Percentiles rank a stretch among this genome's conserved stretches.
phyloP scores from a whole-genome alignment of 2,888 invertebrate species.

The Cryptosula pallasiana region DNA sequence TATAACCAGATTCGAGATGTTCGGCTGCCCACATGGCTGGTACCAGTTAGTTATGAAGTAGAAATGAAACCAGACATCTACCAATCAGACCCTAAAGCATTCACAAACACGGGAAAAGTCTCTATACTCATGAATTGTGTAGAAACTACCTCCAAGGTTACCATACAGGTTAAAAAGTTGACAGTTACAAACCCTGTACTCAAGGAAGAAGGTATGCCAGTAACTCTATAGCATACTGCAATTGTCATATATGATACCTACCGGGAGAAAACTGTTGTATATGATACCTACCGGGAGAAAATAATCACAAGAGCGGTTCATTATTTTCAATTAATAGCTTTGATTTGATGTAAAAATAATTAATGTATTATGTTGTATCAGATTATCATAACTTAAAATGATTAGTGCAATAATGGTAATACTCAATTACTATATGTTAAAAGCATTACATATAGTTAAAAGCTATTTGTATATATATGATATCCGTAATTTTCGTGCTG shows the following conservation, averaged over 20 bases:
- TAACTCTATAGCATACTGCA: too few species aligned
- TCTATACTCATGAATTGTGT: conserved; percentile 33
- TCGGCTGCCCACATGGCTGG: conserved; percentile 35
- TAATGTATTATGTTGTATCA: not conserved
- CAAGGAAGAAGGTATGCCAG: not conserved
- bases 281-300: too few species aligned
- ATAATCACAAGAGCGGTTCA: too few species aligned
- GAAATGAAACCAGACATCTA: conserved; percentile 40
- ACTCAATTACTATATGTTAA: too few species aligned
- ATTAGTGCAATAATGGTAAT: too few species aligned
- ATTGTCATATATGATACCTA: too few species aligned
- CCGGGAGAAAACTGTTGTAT: too few species aligned
- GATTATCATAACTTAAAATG: not conserved
- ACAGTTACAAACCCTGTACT: conserved; percentile 27
- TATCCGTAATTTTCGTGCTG: not conserved
- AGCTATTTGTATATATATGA: not conserved
- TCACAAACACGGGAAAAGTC: conserved; percentile 37
- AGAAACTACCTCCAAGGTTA: conserved; percentile 32
- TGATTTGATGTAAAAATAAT: too few species aligned
- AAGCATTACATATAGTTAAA: not conserved
- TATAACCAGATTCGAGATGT: conserved; percentile 31
- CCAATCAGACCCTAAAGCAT: conserved; percentile 32
- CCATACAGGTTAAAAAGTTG: conserved; percentile 36
- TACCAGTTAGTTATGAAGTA: conserved; percentile 37
- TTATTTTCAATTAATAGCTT: too few species aligned